A percentile compares a stretch with the other conserved stretches of the same genome.
Evolutionary conservation across 1,140 invertebrate genomes (phyloP).

Genomic region (Drosophila murphyi): DNA sequence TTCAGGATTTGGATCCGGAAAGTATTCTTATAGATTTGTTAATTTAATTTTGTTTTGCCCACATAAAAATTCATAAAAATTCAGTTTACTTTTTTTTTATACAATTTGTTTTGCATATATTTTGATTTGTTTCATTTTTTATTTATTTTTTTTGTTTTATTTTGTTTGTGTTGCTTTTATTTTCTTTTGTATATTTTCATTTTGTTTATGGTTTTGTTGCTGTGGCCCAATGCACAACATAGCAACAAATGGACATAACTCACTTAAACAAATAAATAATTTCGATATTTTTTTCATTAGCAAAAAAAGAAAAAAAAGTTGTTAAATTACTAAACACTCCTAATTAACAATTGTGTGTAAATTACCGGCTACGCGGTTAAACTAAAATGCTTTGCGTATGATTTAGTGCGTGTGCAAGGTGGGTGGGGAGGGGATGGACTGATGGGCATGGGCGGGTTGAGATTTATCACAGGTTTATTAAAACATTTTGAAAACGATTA

Average conservation of each 20-base stretch:
- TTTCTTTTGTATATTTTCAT: constrained; percentile 16
- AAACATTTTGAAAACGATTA: constrained; percentile 37
- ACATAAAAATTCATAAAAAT: constrained; percentile 21
- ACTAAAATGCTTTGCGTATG: constrained; percentile 50
- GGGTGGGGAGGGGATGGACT: constrained; percentile 8
- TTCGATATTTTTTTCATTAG: constrained; percentile 67
- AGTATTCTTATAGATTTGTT: too few species aligned
- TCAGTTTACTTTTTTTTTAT: neutral
- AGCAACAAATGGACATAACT: constrained; percentile 35
- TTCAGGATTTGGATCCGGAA: too few species aligned
- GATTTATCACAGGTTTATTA: constrained; percentile 72
- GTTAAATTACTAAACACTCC: constrained; percentile 61
- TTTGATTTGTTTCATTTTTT: constrained; percentile 13
- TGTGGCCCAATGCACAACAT: neutral
- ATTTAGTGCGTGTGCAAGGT: constrained; percentile 17
- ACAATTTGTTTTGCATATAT: constrained; percentile 28
- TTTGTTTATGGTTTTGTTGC: constrained; percentile 1
- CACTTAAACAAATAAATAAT: constrained; percentile 64
- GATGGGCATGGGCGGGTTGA: constrained; percentile 34
- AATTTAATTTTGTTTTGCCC: too few species aligned
- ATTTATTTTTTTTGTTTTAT: constrained; percentile 16
- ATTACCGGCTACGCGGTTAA: constrained; percentile 60
- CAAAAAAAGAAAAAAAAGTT: constrained; percentile 48
- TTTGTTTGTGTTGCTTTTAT: constrained; percentile 26
- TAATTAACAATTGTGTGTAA: constrained; percentile 61